Conservation (phyloP, 2,797 vertebrate genomes). For the Falco rusticolus region DNA sequence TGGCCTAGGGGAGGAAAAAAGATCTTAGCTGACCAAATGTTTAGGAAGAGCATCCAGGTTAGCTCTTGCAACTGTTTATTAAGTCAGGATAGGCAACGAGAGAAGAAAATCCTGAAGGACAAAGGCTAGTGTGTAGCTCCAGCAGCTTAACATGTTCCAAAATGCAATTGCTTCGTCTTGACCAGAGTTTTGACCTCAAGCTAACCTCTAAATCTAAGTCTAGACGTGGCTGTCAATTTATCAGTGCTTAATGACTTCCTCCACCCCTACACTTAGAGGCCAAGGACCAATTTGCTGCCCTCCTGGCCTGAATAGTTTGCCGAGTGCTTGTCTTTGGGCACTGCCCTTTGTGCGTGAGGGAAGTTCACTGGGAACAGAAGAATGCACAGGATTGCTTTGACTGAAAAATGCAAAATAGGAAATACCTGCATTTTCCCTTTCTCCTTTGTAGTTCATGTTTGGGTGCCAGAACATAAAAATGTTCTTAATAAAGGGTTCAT, state of each 20-base stretch:
- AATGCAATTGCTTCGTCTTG: slow-evolving; percentile 9
- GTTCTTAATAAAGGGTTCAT: background rate
- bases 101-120: background rate
- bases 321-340: background rate
- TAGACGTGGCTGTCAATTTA: slow-evolving; percentile 15
- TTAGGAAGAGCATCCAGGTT: background rate
- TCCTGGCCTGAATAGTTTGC: background rate
- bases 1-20: background rate
- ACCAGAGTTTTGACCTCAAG: slow-evolving; percentile 40
- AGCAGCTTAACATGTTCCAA: background rate
- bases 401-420: background rate
- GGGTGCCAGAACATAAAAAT: background rate
- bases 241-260: slow-evolving; percentile 45
- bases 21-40: background rate
- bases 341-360: background rate
- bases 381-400: background rate
- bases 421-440: background rate
- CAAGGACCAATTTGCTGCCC: background rate
- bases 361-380: background rate
- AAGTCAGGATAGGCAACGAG: background rate
- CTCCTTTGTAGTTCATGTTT: background rate
- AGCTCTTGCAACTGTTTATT: background rate
- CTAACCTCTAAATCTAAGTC: slow-evolving; percentile 64
- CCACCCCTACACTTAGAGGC: background rate
- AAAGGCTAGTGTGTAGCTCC: background rate